Evolutionary conservation across 64 coral and sea anemone species (phyloP).

Genomic region (Dendronephthya gigantea): DNA sequence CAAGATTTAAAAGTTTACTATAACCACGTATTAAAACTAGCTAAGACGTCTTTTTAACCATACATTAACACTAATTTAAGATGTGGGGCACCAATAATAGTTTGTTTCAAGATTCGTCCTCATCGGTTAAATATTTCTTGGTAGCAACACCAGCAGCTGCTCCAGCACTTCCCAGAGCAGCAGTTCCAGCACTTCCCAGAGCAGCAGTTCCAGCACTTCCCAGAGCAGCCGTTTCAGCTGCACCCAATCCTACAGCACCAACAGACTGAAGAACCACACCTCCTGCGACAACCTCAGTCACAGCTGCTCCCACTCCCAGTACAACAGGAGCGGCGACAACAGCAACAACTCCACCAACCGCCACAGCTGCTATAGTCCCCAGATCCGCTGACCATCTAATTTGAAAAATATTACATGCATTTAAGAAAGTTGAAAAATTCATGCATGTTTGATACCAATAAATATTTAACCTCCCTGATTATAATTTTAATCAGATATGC

Average conservation of each 20-base stretch:
- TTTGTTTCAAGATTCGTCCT: background rate
- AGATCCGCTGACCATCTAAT: background rate
- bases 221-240: background rate
- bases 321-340: slow-evolving; percentile 18
- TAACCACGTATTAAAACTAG: too few relatives aligned
- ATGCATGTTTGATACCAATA: background rate
- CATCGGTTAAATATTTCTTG: too few relatives aligned
- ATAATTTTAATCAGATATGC: too few relatives aligned
- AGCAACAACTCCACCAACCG: background rate
- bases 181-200: too few relatives aligned
- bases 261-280: slow-evolving; percentile 42
- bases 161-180: background rate
- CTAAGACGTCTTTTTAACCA: too few relatives aligned
- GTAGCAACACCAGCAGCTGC: too few relatives aligned
- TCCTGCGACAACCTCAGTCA: slow-evolving; percentile 31
- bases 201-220: slow-evolving; percentile 12
- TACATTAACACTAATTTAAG: too few relatives aligned
- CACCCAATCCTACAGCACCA: slow-evolving; percentile 41
- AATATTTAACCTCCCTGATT: too few relatives aligned
- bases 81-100: too few relatives aligned
- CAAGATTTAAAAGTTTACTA: too few relatives aligned
- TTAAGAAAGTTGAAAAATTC: background rate
- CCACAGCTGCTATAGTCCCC: background rate
- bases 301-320: slow-evolving; percentile 27
- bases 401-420: too few relatives aligned